phyloP scores from a whole-genome alignment of 2,113 vertebrate genomes.

The Tetrao urogallus region DNA sequence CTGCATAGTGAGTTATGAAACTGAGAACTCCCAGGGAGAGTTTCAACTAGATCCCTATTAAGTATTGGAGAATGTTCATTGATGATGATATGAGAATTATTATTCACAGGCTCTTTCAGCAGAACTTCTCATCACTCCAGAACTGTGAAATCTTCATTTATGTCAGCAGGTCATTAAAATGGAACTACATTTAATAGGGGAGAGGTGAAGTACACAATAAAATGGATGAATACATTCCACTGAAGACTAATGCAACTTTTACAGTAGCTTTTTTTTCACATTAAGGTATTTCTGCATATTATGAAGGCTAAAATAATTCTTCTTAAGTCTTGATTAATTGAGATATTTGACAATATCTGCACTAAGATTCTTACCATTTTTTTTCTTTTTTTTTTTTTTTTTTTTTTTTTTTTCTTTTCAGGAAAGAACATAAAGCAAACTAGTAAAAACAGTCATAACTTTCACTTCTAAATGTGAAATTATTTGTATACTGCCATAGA shows the following conservation, averaged over 20 bases:
- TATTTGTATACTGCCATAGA: neutral
- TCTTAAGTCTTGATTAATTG: neutral
- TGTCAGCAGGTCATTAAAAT: neutral
- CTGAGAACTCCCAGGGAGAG: neutral
- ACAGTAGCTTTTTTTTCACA: neutral
- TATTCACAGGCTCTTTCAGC: neutral
- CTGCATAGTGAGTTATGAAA: neutral
- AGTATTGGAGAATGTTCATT: neutral
- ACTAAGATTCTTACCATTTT: neutral
- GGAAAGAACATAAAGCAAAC: neutral
- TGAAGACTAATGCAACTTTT: neutral
- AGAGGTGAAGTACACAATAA: neutral
- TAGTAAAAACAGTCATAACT: neutral
- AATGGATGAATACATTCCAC: neutral
- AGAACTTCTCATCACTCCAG: neutral
- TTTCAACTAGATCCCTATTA: slow-evolving; percentile 13
- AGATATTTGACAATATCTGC: neutral
- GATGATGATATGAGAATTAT: neutral
- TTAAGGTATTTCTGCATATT: neutral
- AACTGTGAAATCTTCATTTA: slow-evolving; percentile 26
- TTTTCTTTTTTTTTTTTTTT: too few species aligned
- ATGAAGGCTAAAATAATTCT: neutral
- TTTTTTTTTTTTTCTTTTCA: neutral
- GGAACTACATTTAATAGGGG: neutral
- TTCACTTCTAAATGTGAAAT: neutral